Conservation (phyloP, 2,888 invertebrate genomes). For the Cecidostiba fungosa region DNA sequence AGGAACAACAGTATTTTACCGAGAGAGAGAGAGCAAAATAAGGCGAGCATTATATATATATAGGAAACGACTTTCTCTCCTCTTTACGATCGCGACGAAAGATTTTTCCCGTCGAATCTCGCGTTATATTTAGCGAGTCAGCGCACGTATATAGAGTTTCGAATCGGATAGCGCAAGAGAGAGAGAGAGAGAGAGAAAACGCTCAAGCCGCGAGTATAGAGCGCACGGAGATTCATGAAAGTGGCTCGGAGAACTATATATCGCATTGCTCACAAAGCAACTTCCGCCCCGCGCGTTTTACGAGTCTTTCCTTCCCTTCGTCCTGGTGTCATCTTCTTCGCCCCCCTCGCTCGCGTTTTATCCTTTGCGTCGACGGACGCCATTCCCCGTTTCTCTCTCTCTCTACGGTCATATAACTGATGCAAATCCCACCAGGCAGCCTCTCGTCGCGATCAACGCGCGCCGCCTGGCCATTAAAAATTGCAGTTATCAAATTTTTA, state of each 20-base stretch:
- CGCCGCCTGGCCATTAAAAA: constrained; percentile 60
- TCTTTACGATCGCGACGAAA: constrained; percentile 33
- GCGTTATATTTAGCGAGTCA: constrained; percentile 59
- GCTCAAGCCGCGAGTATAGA: constrained; percentile 42
- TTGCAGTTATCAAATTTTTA: constrained; percentile 66
- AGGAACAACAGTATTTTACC: neutral
- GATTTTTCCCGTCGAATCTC: constrained; percentile 27
- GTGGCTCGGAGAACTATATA: constrained; percentile 57
- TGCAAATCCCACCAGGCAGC: constrained; percentile 67
- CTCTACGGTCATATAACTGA: constrained; percentile 61
- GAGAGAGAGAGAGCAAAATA: neutral
- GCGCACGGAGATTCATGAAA: constrained; percentile 61
- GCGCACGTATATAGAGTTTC: constrained; percentile 50
- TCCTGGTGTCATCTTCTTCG: constrained; percentile 62
- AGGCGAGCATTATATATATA: neutral
- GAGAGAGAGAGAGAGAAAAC: constrained; percentile 24
- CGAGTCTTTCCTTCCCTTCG: constrained; percentile 66
- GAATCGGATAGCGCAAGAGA: constrained; percentile 43
- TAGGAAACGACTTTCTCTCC: constrained; percentile 32
- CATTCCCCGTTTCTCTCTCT: constrained; percentile 55
- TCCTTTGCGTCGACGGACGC: constrained; percentile 61
- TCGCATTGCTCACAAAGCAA: constrained; percentile 63
- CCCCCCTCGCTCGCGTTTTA: constrained; percentile 41
- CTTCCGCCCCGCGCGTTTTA: constrained; percentile 68
- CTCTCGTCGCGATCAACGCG: constrained; percentile 55